phyloP scores from a whole-genome alignment of 2,888 invertebrate species.

The Smittia aterrima region DNA sequence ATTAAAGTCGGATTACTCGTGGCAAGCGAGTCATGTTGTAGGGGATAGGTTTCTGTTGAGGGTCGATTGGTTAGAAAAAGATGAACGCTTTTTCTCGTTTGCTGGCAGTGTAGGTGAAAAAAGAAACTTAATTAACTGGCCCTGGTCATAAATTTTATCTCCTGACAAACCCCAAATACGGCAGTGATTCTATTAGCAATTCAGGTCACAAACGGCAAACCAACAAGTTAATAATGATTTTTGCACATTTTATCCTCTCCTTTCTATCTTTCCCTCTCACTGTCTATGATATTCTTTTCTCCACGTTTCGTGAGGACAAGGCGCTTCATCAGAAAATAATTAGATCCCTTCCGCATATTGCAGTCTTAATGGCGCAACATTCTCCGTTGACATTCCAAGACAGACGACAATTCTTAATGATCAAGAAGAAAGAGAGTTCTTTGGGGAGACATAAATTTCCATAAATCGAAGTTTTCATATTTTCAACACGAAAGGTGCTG shows the following conservation, averaged over 20 bases:
- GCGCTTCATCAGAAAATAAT: conserved; percentile 32
- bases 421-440: not conserved
- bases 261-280: not conserved
- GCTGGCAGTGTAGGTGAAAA: not conserved
- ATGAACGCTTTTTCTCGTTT: not conserved
- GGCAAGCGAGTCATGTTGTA: not conserved
- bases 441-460: conserved; percentile 23
- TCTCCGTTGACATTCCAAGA: not conserved
- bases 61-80: too few relatives aligned
- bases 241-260: not conserved
- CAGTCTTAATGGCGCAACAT: conserved; percentile 11
- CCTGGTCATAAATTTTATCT: conserved; percentile 32
- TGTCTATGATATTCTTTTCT: not conserved
- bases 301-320: not conserved
- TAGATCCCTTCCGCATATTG: not conserved
- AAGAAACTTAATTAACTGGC: conserved; percentile 33
- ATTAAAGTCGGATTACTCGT: conserved; percentile 23
- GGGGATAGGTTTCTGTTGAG: not conserved
- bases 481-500: not conserved
- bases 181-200: conserved; percentile 30
- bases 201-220: conserved; percentile 38
- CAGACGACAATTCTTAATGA: not conserved
- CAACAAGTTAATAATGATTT: conserved; percentile 40
- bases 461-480: conserved; percentile 22
- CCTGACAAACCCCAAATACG: conserved; percentile 24